Conservation (phyloP, 2,113 vertebrate genomes). For the Neolamprologus longior region DNA sequence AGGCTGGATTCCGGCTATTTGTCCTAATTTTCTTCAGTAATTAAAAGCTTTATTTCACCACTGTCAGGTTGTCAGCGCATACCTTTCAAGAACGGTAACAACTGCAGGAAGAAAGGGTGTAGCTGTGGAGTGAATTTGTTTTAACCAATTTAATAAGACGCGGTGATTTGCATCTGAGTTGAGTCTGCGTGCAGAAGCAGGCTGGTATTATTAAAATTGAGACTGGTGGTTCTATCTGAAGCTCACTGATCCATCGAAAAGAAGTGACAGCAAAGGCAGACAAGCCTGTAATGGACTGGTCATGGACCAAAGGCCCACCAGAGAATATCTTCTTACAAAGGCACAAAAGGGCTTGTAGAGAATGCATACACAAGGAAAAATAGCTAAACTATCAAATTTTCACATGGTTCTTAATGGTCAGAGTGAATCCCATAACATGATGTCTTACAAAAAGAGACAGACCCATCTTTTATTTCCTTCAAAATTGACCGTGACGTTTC, state of each 20-base stretch:
- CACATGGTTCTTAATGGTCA: background rate
- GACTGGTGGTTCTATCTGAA: constrained; percentile 51
- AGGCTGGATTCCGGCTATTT: background rate
- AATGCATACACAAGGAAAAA: background rate
- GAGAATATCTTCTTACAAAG: constrained; percentile 6
- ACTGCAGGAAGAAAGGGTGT: background rate
- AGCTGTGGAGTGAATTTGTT: background rate
- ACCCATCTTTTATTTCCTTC: background rate
- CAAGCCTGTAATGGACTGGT: constrained; percentile 55
- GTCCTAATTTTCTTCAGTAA: constrained; percentile 19
- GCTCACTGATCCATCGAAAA: constrained; percentile 58
- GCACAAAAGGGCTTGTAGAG: background rate
- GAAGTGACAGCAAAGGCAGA: constrained; percentile 46
- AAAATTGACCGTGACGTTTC: constrained; percentile 29
- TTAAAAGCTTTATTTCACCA: constrained; percentile 27
- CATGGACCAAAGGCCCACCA: constrained; percentile 40
- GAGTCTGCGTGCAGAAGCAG: background rate
- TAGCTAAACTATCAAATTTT: background rate
- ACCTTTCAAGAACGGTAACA: background rate
- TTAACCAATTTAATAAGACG: constrained; percentile 27
- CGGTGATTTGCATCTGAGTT: constrained; percentile 32
- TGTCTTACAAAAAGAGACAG: background rate
- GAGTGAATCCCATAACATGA: background rate
- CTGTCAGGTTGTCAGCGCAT: background rate
- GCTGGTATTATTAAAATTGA: constrained; percentile 27